Evolutionary conservation across 64 coral and sea anemone species (phyloP), one percentile per base, ranked within the genome.

Genomic region (Pocillopora damicornis): DNA sequence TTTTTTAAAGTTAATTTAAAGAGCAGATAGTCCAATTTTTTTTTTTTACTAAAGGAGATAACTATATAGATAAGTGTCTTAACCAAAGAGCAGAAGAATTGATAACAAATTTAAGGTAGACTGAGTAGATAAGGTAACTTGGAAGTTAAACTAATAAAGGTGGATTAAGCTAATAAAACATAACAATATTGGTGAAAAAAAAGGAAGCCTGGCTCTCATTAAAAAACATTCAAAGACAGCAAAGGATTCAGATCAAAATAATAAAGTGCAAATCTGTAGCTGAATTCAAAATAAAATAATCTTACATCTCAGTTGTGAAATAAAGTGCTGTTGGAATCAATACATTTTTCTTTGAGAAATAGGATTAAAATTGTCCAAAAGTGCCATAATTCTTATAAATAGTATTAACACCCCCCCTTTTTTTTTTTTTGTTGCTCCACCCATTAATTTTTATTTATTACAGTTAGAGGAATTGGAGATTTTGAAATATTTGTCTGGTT

Each of bases 401-500:
- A 51, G 42, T 51, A 51, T 51, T 51, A 51, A 51, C 42, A 2
- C 42, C 7, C 7, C 42, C 67, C 67, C n/a, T 0, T 2, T 15
- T 63, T 71, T 71, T 71, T 71, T 30, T 68, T 18, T 65, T 16
- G 10, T 22, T 68, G 23, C 22, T 67, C 16, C 64, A 67, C 16
- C 11, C n/a, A 25, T 71, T 25, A 5, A 71, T 71, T 71, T n/a
- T 9, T n/a, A n/a, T 71, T 71, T 71, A 25, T 71, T 67, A 67
- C 64, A 18, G 64, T 15, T 20, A 67, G 22, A 71, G 67, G 20
- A 71, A 71, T 30, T 30, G 67, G 67, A 71, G 67, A 71, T 71
- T 71, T 71, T 71, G 67, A 71, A 23, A 71, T 71, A 71, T 71
- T 71, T 71, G 67, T 23, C 67, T 71, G 67, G 67, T 71, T 22